Percentiles rank a stretch among this genome's conserved stretches.
Conservation (phyloP, 2,797 vertebrate genomes). For the Lacerta viridis region DNA sequence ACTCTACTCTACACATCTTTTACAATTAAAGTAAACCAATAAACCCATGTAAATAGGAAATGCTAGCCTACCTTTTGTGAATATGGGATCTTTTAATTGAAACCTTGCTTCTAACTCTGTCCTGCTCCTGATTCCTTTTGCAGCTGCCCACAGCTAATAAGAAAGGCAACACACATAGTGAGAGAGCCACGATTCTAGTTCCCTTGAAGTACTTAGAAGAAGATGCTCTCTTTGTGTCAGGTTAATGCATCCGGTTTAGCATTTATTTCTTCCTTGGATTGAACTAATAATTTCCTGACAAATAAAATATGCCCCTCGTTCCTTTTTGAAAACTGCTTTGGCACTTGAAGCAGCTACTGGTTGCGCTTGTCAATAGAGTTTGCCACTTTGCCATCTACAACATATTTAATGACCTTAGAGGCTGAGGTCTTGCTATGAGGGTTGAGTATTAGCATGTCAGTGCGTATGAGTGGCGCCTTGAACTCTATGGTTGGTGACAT, state of each 20-base stretch:
- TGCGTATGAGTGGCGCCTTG: neutral
- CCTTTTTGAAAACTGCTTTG: neutral
- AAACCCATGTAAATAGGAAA: neutral
- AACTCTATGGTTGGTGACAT: neutral
- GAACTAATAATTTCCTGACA: neutral
- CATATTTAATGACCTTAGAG: slow-evolving; percentile 16
- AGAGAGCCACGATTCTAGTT: neutral
- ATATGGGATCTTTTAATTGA: neutral
- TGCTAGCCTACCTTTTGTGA: neutral
- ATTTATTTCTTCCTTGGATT: neutral
- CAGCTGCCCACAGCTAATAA: neutral
- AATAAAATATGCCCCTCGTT: neutral
- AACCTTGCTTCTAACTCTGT: neutral
- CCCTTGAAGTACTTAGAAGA: neutral
- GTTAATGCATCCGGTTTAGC: neutral
- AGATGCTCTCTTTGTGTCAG: neutral
- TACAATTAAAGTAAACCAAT: neutral
- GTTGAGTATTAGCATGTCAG: slow-evolving; percentile 23
- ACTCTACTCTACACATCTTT: neutral
- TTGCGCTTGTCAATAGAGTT: neutral
- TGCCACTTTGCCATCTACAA: neutral
- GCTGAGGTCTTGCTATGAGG: slow-evolving; percentile 24
- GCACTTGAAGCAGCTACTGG: neutral
- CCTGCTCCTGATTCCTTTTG: slow-evolving; percentile 2
- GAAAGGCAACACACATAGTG: slow-evolving; percentile 1